Conservation (phyloP, 2,113 vertebrate species). For the Orycteropus afer region DNA sequence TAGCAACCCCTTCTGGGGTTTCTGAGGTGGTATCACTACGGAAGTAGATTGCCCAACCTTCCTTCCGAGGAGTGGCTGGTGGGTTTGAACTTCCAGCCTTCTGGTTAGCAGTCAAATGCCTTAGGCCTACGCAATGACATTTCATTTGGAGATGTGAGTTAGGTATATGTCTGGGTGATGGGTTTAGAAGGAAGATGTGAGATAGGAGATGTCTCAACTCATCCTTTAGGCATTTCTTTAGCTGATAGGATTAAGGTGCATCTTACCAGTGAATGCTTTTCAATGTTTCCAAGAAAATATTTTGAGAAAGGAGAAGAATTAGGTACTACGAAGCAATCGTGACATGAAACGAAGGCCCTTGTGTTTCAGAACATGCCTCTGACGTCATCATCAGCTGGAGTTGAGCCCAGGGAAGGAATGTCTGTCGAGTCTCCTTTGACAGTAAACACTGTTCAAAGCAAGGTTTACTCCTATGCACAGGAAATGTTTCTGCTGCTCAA, state of each 20-base stretch:
- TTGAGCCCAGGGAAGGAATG: background rate
- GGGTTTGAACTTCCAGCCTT: too few species aligned
- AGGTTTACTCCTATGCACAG: accelerated
- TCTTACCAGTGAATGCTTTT: background rate
- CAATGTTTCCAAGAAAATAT: background rate
- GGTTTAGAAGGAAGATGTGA: background rate
- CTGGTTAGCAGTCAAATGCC: too few species aligned
- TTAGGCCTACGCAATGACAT: background rate
- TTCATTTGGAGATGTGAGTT: background rate
- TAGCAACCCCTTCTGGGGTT: too few species aligned
- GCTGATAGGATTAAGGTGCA: background rate
- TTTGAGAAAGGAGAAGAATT: background rate
- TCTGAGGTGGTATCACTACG: too few species aligned
- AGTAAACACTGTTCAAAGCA: background rate
- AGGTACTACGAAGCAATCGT: background rate
- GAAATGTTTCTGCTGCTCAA: too few species aligned
- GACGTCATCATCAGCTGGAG: background rate
- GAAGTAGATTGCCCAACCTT: too few species aligned
- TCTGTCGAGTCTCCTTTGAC: background rate
- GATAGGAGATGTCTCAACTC: background rate
- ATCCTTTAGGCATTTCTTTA: background rate
- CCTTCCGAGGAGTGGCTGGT: too few species aligned
- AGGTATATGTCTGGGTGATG: accelerated
- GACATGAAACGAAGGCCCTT: background rate
- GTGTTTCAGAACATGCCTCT: background rate